Evolutionary conservation across 2,888 invertebrate species (phyloP).

Genomic region (Altica lythri): DNA sequence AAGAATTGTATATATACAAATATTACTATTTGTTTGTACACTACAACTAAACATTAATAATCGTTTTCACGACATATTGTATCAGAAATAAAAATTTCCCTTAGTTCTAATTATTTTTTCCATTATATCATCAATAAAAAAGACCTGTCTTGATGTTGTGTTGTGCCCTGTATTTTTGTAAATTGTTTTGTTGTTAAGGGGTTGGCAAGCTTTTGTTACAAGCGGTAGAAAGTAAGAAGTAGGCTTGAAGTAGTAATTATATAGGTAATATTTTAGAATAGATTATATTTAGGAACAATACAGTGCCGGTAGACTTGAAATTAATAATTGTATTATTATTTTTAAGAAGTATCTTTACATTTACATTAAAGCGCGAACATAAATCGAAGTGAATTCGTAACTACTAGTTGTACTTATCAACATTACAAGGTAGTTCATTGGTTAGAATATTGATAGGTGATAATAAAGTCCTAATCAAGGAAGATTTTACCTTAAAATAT

Average conservation of each 20-base stretch:
- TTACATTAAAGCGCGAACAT: too few species aligned
- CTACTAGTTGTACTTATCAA: too few species aligned
- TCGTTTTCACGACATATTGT: conserved; percentile 17
- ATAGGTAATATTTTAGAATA: conserved; percentile 23
- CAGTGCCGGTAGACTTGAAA: conserved; percentile 1
- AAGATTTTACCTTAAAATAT: too few species aligned
- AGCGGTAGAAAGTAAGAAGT: conserved; percentile 46
- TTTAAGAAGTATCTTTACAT: too few species aligned
- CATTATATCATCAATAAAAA: conserved; percentile 17
- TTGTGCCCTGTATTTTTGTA: conserved; percentile 58
- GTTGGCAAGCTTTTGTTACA: conserved; percentile 57
- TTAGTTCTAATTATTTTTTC: conserved; percentile 10
- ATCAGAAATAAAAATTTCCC: conserved; percentile 3
- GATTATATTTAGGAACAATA: conserved; percentile 14
- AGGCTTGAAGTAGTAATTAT: conserved; percentile 39
- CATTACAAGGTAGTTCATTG: too few species aligned
- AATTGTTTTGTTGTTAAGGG: conserved; percentile 54
- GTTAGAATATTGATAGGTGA: too few species aligned
- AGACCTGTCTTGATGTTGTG: conserved; percentile 50
- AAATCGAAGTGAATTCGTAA: not conserved
- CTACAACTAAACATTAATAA: not conserved
- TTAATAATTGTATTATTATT: not conserved
- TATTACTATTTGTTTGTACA: not conserved
- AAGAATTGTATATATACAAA: too few species aligned
- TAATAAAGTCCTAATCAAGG: too few species aligned